phyloP scores from a whole-genome alignment of 2,113 vertebrate genomes.

The Saimiri boliviensis region DNA sequence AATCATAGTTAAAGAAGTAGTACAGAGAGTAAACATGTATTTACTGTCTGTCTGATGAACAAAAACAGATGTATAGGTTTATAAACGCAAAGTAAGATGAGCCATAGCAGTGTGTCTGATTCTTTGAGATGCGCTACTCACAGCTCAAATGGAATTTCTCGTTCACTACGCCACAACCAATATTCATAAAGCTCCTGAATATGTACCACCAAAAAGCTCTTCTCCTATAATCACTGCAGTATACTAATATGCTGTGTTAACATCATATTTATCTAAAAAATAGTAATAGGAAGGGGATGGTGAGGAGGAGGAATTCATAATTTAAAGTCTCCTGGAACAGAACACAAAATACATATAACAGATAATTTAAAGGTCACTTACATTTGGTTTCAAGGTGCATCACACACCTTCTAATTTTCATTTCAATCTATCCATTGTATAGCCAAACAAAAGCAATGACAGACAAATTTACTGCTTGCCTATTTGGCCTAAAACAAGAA shows the following conservation, averaged over 20 bases:
- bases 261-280: background rate
- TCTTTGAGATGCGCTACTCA: accelerated
- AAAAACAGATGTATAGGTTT: background rate
- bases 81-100: background rate
- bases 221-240: background rate
- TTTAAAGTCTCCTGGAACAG: background rate
- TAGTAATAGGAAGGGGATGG: background rate
- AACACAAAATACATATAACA: background rate
- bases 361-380: background rate
- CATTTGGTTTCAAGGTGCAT: background rate
- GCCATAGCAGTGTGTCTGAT: accelerated
- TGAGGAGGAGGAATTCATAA: background rate
- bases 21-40: background rate
- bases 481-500: background rate
- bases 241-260: background rate
- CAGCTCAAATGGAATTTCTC: background rate
- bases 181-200: background rate
- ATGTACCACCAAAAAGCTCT: background rate
- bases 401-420: background rate
- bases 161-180: background rate
- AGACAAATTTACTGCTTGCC: background rate
- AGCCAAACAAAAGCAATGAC: background rate
- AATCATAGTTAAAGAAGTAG: background rate
- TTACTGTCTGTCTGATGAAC: background rate
- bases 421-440: background rate